Evolutionary conservation across 2,888 invertebrate species (phyloP).

Genomic region (Rhagonycha fulva): DNA sequence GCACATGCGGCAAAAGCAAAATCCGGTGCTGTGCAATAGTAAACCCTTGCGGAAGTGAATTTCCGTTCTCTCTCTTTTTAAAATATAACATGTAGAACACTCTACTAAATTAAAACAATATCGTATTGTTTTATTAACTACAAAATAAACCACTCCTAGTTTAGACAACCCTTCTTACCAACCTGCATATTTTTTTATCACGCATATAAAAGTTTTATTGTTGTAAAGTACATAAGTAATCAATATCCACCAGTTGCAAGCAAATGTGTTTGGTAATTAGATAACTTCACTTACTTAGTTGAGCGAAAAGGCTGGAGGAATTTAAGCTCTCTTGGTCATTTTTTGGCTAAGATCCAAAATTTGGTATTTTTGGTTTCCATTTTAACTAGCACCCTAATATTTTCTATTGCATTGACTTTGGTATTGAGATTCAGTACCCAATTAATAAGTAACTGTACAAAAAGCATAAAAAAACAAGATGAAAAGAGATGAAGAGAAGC

Average conservation of each 20-base stretch:
- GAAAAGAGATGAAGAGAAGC: too few relatives aligned
- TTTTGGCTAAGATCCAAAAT: not conserved
- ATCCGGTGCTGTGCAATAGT: slow-evolving; percentile 14
- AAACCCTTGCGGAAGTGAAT: slow-evolving; percentile 26
- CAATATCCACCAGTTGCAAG: not conserved
- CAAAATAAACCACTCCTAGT: slow-evolving; percentile 1
- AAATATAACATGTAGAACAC: slow-evolving; percentile 15
- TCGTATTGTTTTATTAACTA: not conserved
- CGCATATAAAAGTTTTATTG: not conserved
- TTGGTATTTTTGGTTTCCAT: not conserved
- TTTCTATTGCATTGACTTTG: not conserved
- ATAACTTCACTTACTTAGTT: not conserved
- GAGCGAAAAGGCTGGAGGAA: not conserved
- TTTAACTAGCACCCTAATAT: not conserved
- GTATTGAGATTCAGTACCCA: not conserved
- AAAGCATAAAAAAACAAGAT: too few relatives aligned
- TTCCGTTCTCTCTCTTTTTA: slow-evolving; percentile 20
- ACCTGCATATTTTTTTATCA: not conserved
- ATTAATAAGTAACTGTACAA: too few relatives aligned
- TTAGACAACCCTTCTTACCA: slow-evolving; percentile 6
- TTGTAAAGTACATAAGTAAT: not conserved
- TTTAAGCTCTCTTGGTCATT: too few relatives aligned
- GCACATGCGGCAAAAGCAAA: slow-evolving; percentile 19
- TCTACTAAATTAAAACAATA: slow-evolving; percentile 18
- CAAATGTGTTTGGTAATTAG: not conserved